These are phyloP conservation scores for Trichechus manatus DNA, from an alignment of 2,113 vertebrate species.

Conservation along the genomic window DNA sequence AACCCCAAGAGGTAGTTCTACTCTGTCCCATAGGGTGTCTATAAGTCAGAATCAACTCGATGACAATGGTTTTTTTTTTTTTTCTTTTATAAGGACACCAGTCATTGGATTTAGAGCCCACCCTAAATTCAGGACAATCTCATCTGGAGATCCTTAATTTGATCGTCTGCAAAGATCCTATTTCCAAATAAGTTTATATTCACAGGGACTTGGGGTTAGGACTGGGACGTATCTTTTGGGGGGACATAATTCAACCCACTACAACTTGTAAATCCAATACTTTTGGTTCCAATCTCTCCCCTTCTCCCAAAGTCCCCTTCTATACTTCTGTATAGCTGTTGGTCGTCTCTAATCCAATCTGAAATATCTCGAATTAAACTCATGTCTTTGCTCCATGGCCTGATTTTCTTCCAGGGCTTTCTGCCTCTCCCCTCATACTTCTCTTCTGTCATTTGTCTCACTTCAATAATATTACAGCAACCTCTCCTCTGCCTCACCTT, in stretches of 20 bases:
- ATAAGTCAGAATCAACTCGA: too few species aligned
- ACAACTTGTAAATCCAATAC: background rate
- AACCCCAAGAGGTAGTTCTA: too few species aligned
- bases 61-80: too few species aligned
- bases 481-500: background rate
- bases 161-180: background rate
- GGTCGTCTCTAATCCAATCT: background rate
- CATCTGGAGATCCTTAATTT: background rate
- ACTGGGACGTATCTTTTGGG: background rate
- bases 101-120: background rate
- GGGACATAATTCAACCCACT: background rate
- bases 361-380: background rate
- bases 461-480: background rate
- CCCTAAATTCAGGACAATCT: background rate
- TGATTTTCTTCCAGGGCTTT: background rate
- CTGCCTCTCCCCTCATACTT: background rate
- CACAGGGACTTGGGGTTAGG: background rate
- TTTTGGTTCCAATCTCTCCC: fast-evolving
- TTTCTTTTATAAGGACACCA: background rate
- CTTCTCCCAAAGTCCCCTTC: background rate
- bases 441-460: background rate
- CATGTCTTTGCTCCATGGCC: background rate
- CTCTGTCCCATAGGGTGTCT: too few species aligned
- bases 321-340: background rate
- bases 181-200: background rate